Base-by-base conservation (phyloP, 2,797 vertebrate genomes). In the Thamnophis elegans region DNA sequence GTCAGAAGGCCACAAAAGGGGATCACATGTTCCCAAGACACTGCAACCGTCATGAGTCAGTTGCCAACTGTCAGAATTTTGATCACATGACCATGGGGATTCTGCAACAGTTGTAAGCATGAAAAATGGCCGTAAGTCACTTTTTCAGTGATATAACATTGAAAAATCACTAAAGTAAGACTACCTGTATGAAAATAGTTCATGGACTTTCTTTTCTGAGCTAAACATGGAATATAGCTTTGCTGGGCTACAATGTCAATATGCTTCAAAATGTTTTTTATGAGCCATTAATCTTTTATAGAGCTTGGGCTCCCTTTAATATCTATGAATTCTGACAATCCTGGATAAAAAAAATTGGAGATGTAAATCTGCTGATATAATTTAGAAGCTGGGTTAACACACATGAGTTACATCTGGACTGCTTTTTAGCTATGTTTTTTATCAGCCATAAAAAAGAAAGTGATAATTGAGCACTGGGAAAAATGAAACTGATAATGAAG, bases 371-470 rank as follows among this genome's bases (percentile, higher is more conserved):
- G 91, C 91, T 93, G 47, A 94, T 93, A 94, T 89, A 53, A 91
- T 93, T 93, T 62, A 89, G 68, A 92, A 53, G 94, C 96, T 95
- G 95, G 94, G 94, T 96, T 95, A 95, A 94, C 90, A 87, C 51
- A 92, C 92, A 93, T 94, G 96, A 97, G 97, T 96, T 97, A 95
- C 95, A 96, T 97, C 95, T 93, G 87, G 97, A 95, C 92, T 95
- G 92, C 93, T 96, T 97, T 97, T 85, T 95, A 97, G 97, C 97
- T 96, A 97, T 4, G 95, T 97, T 89, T 92, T 93, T 98, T 92
- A 96, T 97, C 68, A 94, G 90, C 96, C 97, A 95, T 93, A 85
- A 92, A 90, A 95, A 96, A 95, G 95, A 90, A 93, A 96, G 93
- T 96, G n/a, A 95, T 3, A 95, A 88, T 58, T 86, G 65, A 90